Evolutionary conservation across 2,888 invertebrate genomes (phyloP).

Genomic region (Synanthedon vespiformis): DNA sequence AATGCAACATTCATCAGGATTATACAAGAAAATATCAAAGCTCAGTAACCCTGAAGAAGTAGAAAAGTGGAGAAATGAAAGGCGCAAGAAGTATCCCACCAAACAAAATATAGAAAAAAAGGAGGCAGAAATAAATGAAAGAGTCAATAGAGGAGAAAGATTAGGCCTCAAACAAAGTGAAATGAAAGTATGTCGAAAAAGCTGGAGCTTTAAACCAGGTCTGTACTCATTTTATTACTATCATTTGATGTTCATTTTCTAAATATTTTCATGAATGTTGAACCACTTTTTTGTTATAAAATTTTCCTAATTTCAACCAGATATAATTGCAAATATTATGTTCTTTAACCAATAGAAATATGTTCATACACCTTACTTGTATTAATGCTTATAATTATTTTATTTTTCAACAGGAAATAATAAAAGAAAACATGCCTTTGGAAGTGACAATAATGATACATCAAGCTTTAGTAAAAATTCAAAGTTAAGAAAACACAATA

Average conservation of each 20-base stretch:
- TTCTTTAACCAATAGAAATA: no score
- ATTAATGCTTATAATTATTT: no score
- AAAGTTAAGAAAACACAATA: slow-evolving; percentile 2
- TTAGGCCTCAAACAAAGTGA: slow-evolving; percentile 58
- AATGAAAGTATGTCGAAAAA: slow-evolving; percentile 13
- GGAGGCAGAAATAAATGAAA: slow-evolving; percentile 74
- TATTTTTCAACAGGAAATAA: slow-evolving; percentile 1
- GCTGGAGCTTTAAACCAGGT: slow-evolving; percentile 20
- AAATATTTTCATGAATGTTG: not conserved
- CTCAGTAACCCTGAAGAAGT: slow-evolving; percentile 85
- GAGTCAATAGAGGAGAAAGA: slow-evolving; percentile 80
- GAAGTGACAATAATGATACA: not conserved
- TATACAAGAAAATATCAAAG: slow-evolving; percentile 82
- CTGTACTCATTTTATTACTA: not conserved
- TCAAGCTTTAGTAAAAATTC: not conserved
- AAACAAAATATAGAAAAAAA: slow-evolving; percentile 75
- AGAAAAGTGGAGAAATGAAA: slow-evolving; percentile 84
- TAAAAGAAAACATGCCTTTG: slow-evolving; percentile 3
- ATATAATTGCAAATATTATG: no score
- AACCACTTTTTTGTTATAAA: no score
- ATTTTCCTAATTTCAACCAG: no score
- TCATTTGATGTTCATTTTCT: not conserved
- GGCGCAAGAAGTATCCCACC: slow-evolving; percentile 84
- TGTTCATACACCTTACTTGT: no score
- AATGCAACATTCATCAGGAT: slow-evolving; percentile 86